A percentile compares a stretch with the other conserved stretches of the same genome.
Evolutionary conservation across 1,140 invertebrate species (phyloP).

Genomic region (Orchestia grillus): DNA sequence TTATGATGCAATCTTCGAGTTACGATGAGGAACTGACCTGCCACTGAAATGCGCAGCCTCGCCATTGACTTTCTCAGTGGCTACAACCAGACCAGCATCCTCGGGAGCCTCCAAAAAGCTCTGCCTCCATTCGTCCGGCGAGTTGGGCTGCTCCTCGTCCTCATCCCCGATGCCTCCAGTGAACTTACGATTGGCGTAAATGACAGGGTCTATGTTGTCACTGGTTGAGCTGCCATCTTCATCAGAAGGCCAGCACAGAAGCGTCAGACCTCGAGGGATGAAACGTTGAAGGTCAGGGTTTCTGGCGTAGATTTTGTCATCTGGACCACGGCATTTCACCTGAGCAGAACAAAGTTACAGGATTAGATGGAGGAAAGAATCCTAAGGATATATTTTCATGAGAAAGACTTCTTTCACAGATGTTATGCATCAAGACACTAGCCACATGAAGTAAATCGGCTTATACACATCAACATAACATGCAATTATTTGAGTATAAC

Average conservation of each 20-base stretch:
- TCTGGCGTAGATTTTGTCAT: slow-evolving; percentile 25
- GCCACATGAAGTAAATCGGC: too few relatives aligned
- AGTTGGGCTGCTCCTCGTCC: slow-evolving; percentile 71
- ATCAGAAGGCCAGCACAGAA: not conserved
- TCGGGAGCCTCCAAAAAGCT: slow-evolving; percentile 58
- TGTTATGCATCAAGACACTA: too few relatives aligned
- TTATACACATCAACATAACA: too few relatives aligned
- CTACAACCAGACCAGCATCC: slow-evolving; percentile 70
- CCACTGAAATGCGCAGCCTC: slow-evolving; percentile 74
- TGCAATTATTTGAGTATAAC: too few relatives aligned
- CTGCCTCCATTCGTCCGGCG: slow-evolving; percentile 72
- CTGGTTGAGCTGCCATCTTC: not conserved
- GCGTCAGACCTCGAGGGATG: slow-evolving; percentile 21
- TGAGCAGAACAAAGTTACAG: not conserved
- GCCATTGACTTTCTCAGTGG: slow-evolving; percentile 73
- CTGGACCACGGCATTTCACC: slow-evolving; percentile 45
- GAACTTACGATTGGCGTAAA: slow-evolving; percentile 74
- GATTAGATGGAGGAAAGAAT: not conserved
- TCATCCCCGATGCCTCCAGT: slow-evolving; percentile 75
- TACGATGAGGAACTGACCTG: slow-evolving; percentile 62
- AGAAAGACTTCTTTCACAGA: too few relatives aligned
- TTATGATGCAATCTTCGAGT: not conserved
- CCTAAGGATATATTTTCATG: not conserved
- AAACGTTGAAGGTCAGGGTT: slow-evolving; percentile 47
- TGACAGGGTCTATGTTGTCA: slow-evolving; percentile 59